Percentiles rank a stretch among this genome's conserved stretches.
These are phyloP conservation scores for Lamprotornis superbus DNA, from an alignment of 2,113 vertebrate species.

Conservation along the genomic window DNA sequence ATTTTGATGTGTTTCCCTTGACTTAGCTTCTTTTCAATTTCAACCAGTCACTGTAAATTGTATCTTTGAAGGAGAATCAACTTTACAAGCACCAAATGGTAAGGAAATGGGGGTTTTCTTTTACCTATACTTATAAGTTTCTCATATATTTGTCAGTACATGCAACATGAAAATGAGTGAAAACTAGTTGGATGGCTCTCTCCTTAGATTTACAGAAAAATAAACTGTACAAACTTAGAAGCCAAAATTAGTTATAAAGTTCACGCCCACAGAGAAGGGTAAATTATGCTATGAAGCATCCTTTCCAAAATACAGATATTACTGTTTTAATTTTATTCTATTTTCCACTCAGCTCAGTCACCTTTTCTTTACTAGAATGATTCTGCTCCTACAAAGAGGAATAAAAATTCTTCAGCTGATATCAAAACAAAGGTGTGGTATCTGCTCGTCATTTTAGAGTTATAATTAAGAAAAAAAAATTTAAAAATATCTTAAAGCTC, in stretches of 20 bases:
- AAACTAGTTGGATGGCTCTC: background rate
- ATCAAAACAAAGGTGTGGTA: background rate
- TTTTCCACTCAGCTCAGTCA: background rate
- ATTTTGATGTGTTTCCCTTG: background rate
- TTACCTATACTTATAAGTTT: background rate
- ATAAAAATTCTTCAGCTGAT: background rate
- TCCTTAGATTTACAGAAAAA: background rate
- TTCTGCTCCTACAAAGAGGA: background rate
- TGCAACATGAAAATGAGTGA: background rate
- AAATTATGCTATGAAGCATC: background rate
- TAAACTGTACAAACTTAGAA: background rate
- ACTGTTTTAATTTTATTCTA: background rate
- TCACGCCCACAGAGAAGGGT: background rate
- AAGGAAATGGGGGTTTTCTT: fast-evolving
- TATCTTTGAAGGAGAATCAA: background rate
- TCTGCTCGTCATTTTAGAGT: background rate
- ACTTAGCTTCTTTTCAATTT: background rate
- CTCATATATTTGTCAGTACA: background rate
- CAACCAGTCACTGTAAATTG: background rate
- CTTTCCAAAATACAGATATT: background rate
- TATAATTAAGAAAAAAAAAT: background rate
- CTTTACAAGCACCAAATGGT: background rate
- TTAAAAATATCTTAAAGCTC: background rate
- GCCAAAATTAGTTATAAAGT: background rate
- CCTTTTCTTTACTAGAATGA: background rate